phyloP scores from a whole-genome alignment of 2,797 vertebrate genomes.

The Eptatretus atami region DNA sequence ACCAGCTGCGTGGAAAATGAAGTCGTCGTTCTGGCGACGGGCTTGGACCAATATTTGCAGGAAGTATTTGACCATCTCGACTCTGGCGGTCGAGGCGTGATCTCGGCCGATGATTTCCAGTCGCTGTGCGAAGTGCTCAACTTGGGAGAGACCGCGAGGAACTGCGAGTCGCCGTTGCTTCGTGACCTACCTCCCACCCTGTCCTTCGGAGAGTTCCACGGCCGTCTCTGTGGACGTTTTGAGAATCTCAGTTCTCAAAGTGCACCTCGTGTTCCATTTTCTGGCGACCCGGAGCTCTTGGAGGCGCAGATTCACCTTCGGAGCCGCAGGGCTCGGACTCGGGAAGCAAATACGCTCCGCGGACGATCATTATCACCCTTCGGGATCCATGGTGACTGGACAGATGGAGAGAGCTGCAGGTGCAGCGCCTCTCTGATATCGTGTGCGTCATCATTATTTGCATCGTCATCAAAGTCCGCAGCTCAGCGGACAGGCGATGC shows the following conservation, averaged over 20 bases:
- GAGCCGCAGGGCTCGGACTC: slow-evolving; percentile 19
- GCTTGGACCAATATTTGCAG: slow-evolving; percentile 29
- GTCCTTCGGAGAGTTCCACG: slow-evolving; percentile 24
- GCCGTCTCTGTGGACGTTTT: slow-evolving; percentile 23
- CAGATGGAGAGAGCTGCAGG: no score
- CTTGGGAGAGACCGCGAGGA: slow-evolving; percentile 8
- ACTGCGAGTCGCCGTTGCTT: not conserved
- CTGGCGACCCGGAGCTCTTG: slow-evolving; percentile 22
- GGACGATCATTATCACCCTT: no score
- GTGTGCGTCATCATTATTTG: no score
- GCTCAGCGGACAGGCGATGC: not conserved
- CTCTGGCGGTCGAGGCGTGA: slow-evolving; percentile 13
- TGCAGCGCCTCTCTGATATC: no score
- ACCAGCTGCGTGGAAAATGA: slow-evolving; percentile 19
- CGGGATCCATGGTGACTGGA: no score
- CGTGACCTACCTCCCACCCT: slow-evolving; percentile 14
- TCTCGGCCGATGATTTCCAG: slow-evolving; percentile 21
- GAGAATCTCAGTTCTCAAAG: slow-evolving; percentile 6
- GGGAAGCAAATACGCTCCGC: slow-evolving; percentile 12
- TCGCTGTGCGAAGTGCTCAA: slow-evolving; percentile 20
- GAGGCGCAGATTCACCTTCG: slow-evolving; percentile 22
- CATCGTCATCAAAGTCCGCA: not conserved
- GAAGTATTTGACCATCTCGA: slow-evolving; percentile 31
- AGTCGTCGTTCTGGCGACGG: slow-evolving; percentile 24
- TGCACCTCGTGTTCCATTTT: slow-evolving; percentile 16